These are phyloP conservation scores for Cremastobaeus sp. DNA, from an alignment of 2,888 invertebrate genomes.

Conservation along the genomic window DNA sequence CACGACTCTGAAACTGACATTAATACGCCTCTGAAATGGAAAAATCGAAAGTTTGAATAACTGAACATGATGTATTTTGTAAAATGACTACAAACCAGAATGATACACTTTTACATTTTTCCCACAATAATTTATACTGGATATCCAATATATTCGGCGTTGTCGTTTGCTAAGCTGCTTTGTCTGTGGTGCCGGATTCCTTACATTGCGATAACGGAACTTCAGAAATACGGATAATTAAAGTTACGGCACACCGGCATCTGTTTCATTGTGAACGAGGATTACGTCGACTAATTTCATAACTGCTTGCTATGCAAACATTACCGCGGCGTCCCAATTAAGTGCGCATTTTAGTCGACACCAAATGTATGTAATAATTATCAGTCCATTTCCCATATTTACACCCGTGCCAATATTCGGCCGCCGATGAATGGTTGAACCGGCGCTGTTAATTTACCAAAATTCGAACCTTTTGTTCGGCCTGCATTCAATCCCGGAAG, in stretches of 20 bases:
- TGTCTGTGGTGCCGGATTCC: constrained; percentile 4
- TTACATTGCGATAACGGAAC: constrained; percentile 11
- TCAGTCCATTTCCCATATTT: constrained; percentile 42
- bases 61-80: too few relatives aligned
- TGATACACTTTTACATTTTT: too few relatives aligned
- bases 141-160: too few relatives aligned
- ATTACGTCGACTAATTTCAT: constrained; percentile 37
- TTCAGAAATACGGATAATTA: constrained; percentile 28
- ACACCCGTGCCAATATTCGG: constrained; percentile 27
- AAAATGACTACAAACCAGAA: too few relatives aligned
- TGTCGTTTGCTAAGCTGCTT: constrained; percentile 3
- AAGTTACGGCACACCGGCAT: constrained; percentile 1
- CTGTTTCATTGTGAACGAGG: constrained; percentile 2
- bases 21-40: too few relatives aligned
- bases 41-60: not conserved
- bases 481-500: constrained; percentile 6
- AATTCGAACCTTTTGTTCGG: constrained; percentile 14
- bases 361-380: constrained; percentile 44
- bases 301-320: constrained; percentile 39
- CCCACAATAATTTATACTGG: too few relatives aligned
- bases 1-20: too few relatives aligned
- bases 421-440: not conserved
- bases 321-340: constrained; percentile 31
- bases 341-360: constrained; percentile 27
- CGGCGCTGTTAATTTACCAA: constrained; percentile 27